Evolutionary conservation across 2,888 invertebrate species (phyloP).

Genomic region (Didymodactylos carnosus): DNA sequence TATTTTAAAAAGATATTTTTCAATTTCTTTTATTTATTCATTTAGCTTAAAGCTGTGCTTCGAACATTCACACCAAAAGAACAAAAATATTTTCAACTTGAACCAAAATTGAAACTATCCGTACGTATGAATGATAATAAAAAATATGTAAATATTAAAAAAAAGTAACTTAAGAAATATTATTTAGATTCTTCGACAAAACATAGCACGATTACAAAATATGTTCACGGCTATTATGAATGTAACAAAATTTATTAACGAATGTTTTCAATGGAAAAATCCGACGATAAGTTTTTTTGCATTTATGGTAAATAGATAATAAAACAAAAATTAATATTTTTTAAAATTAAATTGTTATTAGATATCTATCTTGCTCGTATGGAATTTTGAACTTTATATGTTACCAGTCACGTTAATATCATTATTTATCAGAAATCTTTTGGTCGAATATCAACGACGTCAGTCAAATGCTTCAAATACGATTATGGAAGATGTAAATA

Average conservation of each 20-base stretch:
- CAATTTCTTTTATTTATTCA: not conserved
- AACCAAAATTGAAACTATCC: slow-evolving; percentile 81
- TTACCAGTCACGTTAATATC: slow-evolving; percentile 60
- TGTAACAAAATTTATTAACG: slow-evolving; percentile 69
- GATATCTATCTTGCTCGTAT: slow-evolving; percentile 66
- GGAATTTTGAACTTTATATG: slow-evolving; percentile 88
- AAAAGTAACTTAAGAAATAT: not conserved
- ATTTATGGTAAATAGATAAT: slow-evolving; percentile 40
- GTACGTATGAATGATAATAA: slow-evolving; percentile 22
- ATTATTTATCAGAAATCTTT: slow-evolving; percentile 51
- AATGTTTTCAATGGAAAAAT: slow-evolving; percentile 92
- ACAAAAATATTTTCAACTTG: slow-evolving; percentile 77
- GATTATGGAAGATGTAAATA: no score
- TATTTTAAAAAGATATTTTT: not conserved
- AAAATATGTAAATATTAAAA: not conserved
- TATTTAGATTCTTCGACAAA: slow-evolving; percentile 58
- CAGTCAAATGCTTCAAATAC: no score
- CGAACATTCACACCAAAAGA: slow-evolving; percentile 82
- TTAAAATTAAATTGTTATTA: slow-evolving; percentile 17
- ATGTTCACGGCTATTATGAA: slow-evolving; percentile 75
- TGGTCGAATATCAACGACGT: not conserved
- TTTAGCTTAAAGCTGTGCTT: slow-evolving; percentile 60
- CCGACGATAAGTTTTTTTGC: slow-evolving; percentile 61
- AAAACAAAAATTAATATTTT: not conserved
- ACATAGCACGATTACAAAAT: slow-evolving; percentile 71